phyloP scores from a whole-genome alignment of 2,888 invertebrate species.

The Tromatobia lineatoria region DNA sequence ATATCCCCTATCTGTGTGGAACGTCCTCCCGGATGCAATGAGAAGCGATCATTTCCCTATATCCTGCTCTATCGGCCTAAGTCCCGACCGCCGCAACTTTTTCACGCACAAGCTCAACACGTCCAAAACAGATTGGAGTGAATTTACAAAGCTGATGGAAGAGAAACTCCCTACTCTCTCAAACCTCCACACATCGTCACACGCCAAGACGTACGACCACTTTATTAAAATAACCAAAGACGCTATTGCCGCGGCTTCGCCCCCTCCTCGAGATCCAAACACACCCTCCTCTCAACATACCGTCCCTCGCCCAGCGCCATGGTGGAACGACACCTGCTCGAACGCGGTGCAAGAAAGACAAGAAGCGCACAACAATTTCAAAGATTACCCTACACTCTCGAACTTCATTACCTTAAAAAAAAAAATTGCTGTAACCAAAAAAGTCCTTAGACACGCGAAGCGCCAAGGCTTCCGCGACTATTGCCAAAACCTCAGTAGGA shows the following conservation, averaged over 20 bases:
- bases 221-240: background rate
- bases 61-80: background rate
- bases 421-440: slow-evolving; percentile 18
- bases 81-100: background rate
- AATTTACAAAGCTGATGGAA: background rate
- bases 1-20: slow-evolving; percentile 30
- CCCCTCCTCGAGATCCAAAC: slow-evolving; percentile 1
- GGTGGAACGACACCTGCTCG: slow-evolving; percentile 32
- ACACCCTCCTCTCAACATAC: slow-evolving; percentile 1
- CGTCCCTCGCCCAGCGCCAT: slow-evolving; percentile 35
- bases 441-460: slow-evolving; percentile 24
- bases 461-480: slow-evolving; percentile 17
- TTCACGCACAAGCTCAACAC: background rate
- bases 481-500: slow-evolving; percentile 15
- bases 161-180: background rate
- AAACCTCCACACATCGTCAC: background rate
- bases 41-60: slow-evolving; percentile 51
- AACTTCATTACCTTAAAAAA: slow-evolving; percentile 26
- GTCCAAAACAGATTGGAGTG: background rate
- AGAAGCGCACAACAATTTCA: background rate
- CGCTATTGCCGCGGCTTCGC: background rate
- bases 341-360: background rate
- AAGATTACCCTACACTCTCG: background rate
- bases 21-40: slow-evolving; percentile 30
- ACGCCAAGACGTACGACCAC: background rate